These are phyloP conservation scores for Peromyscus nudipes DNA, from an alignment of 2,797 vertebrate genomes.

Conservation along the genomic window DNA sequence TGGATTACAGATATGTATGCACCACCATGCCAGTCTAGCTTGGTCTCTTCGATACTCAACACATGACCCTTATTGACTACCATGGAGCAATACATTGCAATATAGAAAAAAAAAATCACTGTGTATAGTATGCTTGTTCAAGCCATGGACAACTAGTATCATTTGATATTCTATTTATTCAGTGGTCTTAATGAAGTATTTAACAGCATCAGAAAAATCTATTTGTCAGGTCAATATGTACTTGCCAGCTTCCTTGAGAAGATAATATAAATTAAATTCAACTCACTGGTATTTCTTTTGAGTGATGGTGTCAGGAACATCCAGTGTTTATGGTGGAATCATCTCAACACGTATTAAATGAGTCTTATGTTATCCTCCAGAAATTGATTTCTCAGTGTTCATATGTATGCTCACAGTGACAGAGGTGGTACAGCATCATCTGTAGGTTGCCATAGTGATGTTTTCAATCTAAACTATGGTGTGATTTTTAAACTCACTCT, in stretches of 20 bases:
- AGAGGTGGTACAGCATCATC: neutral
- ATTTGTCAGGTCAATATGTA: constrained; percentile 49
- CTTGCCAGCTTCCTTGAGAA: constrained; percentile 52
- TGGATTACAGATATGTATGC: neutral
- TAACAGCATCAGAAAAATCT: constrained; percentile 56
- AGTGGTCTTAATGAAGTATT: constrained; percentile 59
- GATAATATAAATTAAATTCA: constrained; percentile 54
- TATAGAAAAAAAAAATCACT: neutral
- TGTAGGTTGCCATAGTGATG: neutral
- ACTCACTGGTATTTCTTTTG: constrained; percentile 49
- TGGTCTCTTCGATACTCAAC: neutral
- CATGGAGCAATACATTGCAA: neutral
- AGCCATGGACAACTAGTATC: neutral
- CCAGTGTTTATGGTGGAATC: constrained; percentile 40
- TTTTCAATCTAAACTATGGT: neutral
- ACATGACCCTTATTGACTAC: neutral
- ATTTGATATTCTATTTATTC: constrained; percentile 48
- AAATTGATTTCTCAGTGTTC: constrained; percentile 30
- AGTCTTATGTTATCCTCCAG: constrained; percentile 2
- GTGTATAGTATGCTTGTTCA: neutral
- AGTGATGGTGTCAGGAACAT: constrained; percentile 26
- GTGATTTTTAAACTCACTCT: constrained; percentile 51
- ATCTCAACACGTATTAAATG: neutral
- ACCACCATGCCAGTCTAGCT: neutral
- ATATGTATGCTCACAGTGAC: neutral